A percentile compares a stretch with the other conserved stretches of the same genome.
Evolutionary conservation across 2,113 vertebrate genomes (phyloP).

Genomic region (Lichenostomus cassidix): DNA sequence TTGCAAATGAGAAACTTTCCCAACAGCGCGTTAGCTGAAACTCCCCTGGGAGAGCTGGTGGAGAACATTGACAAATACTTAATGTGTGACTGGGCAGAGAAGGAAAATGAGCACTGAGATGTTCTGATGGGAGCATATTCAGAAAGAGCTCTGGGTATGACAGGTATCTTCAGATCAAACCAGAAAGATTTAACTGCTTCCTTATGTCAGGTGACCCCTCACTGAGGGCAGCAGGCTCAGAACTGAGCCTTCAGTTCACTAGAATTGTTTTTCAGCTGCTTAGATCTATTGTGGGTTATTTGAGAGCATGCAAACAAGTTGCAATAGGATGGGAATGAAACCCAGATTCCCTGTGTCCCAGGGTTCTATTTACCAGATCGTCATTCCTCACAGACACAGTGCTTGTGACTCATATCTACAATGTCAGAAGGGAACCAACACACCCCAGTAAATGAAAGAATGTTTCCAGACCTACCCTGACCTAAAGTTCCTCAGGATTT

Average conservation of each 20-base stretch:
- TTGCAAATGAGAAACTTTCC: not conserved
- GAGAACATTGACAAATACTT: not conserved
- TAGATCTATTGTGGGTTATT: not conserved
- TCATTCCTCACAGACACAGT: not conserved
- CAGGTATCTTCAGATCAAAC: not conserved
- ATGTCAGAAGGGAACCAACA: not conserved
- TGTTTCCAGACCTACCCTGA: constrained; percentile 23
- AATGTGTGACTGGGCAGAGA: not conserved
- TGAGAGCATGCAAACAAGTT: not conserved
- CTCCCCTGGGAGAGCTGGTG: not conserved
- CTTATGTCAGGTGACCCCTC: not conserved
- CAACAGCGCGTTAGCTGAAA: not conserved
- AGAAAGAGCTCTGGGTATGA: not conserved
- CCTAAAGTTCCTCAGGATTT: constrained; percentile 19
- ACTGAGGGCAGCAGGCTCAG: not conserved
- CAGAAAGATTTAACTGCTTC: not conserved
- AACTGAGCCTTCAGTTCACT: not conserved
- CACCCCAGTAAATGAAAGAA: not conserved
- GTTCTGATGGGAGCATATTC: not conserved
- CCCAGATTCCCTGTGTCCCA: not conserved
- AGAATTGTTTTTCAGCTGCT: not conserved
- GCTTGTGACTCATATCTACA: not conserved
- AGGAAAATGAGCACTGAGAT: not conserved
- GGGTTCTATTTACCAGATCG: not conserved
- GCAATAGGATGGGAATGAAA: constrained; percentile 18